These are phyloP conservation scores for Dicroscelio sp. DNA, from an alignment of 2,888 invertebrate species.

Conservation along the genomic window DNA sequence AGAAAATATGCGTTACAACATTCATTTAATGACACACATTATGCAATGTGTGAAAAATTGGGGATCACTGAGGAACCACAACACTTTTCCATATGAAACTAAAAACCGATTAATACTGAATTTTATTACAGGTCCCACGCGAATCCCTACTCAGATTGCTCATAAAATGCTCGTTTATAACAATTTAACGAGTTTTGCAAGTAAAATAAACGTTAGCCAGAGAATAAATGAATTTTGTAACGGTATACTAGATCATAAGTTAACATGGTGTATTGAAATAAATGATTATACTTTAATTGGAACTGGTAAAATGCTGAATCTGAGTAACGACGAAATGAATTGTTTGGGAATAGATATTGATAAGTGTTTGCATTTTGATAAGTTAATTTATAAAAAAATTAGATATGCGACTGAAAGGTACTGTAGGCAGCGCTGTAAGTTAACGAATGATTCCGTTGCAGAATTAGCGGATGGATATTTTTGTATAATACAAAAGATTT, in stretches of 20 bases:
- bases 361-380: too few species aligned
- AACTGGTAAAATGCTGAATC: not conserved
- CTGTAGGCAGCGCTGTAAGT: not conserved
- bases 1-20: too few species aligned
- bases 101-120: too few species aligned
- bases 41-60: too few species aligned
- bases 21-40: too few species aligned
- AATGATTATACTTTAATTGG: slow-evolving; percentile 6
- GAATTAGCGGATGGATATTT: not conserved
- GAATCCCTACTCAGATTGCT: slow-evolving; percentile 15
- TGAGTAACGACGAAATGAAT: slow-evolving; percentile 8
- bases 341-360: not conserved
- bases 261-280: not conserved
- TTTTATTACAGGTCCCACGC: too few species aligned
- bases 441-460: slow-evolving; percentile 24
- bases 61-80: too few species aligned
- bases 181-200: not conserved
- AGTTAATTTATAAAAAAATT: not conserved
- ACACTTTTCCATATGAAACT: too few species aligned
- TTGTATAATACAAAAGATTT: slow-evolving; percentile 26
- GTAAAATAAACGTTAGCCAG: not conserved
- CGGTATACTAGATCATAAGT: not conserved
- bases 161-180: slow-evolving; percentile 4
- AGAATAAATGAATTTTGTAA: not conserved
- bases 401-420: not conserved